Evolutionary conservation across 2,797 vertebrate genomes (phyloP), one percentile per base, ranked within the genome.

Genomic region (Anguilla megastoma): DNA sequence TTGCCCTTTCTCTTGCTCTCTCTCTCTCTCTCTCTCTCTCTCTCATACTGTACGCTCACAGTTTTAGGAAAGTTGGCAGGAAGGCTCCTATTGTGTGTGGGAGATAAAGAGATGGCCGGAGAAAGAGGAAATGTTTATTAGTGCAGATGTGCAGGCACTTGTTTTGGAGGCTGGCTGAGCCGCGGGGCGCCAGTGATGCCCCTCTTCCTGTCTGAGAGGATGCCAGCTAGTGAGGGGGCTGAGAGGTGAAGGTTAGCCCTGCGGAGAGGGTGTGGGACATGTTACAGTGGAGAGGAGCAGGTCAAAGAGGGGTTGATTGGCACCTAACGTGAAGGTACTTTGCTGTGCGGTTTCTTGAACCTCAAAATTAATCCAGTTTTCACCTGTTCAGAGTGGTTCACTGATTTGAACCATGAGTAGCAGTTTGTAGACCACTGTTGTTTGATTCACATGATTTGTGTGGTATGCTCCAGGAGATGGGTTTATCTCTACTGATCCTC

Each of bases 91-190:
- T 82, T 82, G 79, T 82, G 71, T 76, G 79, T 10, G 79, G 45
- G 79, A n/a, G 79, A 82, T 48, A 82, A 48, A 79, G 50, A 48
- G 21, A 82, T 48, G 45, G 14, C 33, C 41, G 41, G n/a, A 18
- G 41, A 82, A n/a, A 82, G 79, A 82, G 79, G 79, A 82, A 82
- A 45, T 82, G 79, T 82, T 82, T 82, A 76, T 82, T 82, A 82
- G 79, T 9, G 24, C 79, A 82, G 79, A 82, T 82, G 79, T 82
- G 79, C 79, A n/a, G 45, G 79, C 7, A 1, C 79, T 48, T 48
- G 41, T 50, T 82, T 45, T 18, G 71, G 71, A 76, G 79, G 18
- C 21, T 18, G 41, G 41, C 12, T 8, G 21, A 27, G 79, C 79
- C 45, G 36, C 8, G 45, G 41, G 79, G 79, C 41, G 79, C 41